Evolutionary conservation across 2,113 vertebrate species (phyloP), one percentile per base, ranked within the genome.

Genomic region (Canis aureus): DNA sequence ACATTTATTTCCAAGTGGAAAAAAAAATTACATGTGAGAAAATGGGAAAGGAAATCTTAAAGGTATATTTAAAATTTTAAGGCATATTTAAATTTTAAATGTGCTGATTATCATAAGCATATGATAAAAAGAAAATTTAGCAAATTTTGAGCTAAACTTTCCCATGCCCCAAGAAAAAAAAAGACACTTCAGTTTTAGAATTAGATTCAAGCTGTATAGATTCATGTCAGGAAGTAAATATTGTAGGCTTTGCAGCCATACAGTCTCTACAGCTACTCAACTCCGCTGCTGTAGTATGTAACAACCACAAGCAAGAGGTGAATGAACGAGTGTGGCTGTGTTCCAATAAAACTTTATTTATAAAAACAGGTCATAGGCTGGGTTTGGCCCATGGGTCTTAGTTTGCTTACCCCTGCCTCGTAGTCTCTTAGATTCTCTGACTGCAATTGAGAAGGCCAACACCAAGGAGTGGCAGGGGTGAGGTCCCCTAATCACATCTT

Each of bases 101-200:
- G 32, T n/a, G 29, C 53, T 80, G 32, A 57, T 80, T 78, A 80
- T 80, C 32, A 20, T 80, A 80, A 80, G 43, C 7, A 93, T 90
- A 95, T 38, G 25, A 94, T 38, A 81, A 86, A 97, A 97, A 91
- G 35, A 71, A 94, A 86, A 74, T 76, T 32, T 16, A n/a, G 32
- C 25, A 49, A 95, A 73, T 79, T 60, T 64, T 82, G 53, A 89
- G 80, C 55, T 89, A n/a, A 94, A 57, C 13, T 62, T 97, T 94
- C 73, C n/a, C 71, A 91, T 85, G 69, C 8, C 22, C 66, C 71
- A 60, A 94, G 89, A 87, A 84, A 87, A 64, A 87, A 84, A 87
- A 64, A 27, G 53, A 91, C 22, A 67, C 19, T 62, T 91, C 3
- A 57, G 43, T 95, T 97, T 94, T 55, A 91, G 73, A 91, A 73